Evolutionary conservation across 2,888 invertebrate species (phyloP), one percentile per base, ranked within the genome.

Genomic region (Corbicula japonica): DNA sequence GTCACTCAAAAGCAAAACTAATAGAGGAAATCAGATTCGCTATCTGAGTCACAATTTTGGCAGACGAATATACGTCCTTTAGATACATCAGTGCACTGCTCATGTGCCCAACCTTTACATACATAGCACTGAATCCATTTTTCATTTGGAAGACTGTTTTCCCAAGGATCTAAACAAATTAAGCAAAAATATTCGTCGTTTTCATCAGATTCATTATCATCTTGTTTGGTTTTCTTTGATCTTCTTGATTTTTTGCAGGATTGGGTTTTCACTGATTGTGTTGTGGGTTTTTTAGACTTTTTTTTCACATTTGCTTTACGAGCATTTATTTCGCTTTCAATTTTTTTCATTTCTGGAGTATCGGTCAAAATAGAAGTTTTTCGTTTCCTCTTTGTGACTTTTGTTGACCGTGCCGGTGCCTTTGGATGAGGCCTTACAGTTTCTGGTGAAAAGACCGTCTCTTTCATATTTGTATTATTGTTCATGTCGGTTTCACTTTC

Each of bases 391-490:
- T 48, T 30, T 21, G 15, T 34, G 32, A 34, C 10, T 54, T 56
- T 41, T 35, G 35, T 60, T 23, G n/a, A n/a, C n/a, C n/a, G 32
- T 2, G 56, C 32, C 2, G 32, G 8, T 32, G 68, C 68, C 30
- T 65, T 65, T 6, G 68, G 68, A 26, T 34, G 23, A 28, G 68
- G 54, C 23, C 68, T 52, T 21, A 68, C 30, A 18, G 10, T 52
- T 54, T 68, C 68, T 30, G 68, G 68, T 1, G 38, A 38, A 41
- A 68, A 56, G 8, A 32, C 12, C 5, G 56, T 23, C 50, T 6
- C 15, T n/a, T n/a, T n/a, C n/a, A n/a, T n/a, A n/a, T n/a, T n/a
- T n/a, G n/a, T n/a, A n/a, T n/a, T n/a, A n/a, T n/a, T n/a, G n/a
- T n/a, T n/a, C n/a, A n/a, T n/a, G 21, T 28, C 4, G 4, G 3